A percentile compares a stretch with the other conserved stretches of the same genome.
Evolutionary conservation across 2,888 invertebrate genomes (phyloP).

Genomic region (Eupithecia exiguata): DNA sequence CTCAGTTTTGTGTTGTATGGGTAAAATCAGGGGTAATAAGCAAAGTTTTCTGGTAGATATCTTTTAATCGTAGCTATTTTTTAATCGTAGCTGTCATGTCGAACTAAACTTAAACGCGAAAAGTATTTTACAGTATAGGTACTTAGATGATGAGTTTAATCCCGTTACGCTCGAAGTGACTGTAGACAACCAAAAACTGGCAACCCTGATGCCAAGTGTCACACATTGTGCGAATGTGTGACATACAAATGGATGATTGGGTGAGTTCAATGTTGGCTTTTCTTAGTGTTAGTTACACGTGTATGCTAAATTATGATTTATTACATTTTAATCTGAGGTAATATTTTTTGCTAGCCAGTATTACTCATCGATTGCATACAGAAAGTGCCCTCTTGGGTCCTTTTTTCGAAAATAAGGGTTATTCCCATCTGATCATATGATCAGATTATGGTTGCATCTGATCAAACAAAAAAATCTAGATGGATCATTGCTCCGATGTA

Average conservation of each 20-base stretch:
- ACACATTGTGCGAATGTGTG: neutral
- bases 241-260: slow-evolving; percentile 33
- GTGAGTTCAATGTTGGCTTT: slow-evolving; percentile 29
- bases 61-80: too few relatives aligned
- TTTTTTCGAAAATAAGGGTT: neutral
- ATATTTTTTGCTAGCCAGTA: neutral
- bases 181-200: neutral
- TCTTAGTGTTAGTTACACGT: slow-evolving; percentile 19
- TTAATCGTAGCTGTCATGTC: too few relatives aligned
- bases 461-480: too few relatives aligned
- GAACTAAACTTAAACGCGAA: neutral
- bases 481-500: too few relatives aligned
- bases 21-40: neutral
- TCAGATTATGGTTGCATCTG: too few relatives aligned
- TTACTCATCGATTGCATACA: neutral
- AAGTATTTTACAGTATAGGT: neutral
- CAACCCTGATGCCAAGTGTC: neutral
- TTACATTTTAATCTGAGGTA: neutral
- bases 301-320: neutral
- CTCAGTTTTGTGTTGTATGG: neutral
- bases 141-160: too few relatives aligned
- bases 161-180: too few relatives aligned
- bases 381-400: neutral
- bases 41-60: neutral
- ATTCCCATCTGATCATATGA: too few relatives aligned